A percentile compares a stretch with the other conserved stretches of the same genome.
phyloP scores from a whole-genome alignment of 2,113 vertebrate genomes.

The Heterotilapia buettikoferi region DNA sequence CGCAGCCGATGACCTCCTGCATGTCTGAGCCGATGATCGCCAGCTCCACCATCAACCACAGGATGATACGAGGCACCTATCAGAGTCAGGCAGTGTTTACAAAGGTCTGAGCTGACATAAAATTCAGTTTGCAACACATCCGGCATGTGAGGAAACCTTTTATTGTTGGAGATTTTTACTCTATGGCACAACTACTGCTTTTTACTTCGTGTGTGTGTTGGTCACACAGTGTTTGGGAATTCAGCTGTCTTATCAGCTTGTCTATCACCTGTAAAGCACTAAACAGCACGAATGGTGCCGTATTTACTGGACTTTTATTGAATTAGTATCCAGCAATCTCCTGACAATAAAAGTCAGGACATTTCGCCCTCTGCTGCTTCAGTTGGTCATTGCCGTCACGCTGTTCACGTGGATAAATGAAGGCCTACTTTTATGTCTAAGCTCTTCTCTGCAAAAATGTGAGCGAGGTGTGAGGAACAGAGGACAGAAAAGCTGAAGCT shows the following conservation, averaged over 20 bases:
- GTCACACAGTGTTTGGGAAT: neutral
- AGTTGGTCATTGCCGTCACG: neutral
- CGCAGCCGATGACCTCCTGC: slow-evolving; percentile 98
- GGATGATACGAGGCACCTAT: slow-evolving; percentile 84
- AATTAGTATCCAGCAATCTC: neutral
- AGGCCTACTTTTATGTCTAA: neutral
- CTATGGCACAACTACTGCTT: neutral
- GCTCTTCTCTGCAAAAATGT: neutral
- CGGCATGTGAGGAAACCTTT: neutral
- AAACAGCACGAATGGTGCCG: neutral
- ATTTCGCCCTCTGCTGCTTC: neutral
- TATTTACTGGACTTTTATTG: neutral
- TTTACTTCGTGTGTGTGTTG: neutral
- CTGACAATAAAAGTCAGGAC: neutral
- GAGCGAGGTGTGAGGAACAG: neutral
- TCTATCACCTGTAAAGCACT: neutral
- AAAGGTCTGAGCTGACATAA: neutral
- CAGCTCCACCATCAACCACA: slow-evolving; percentile 95
- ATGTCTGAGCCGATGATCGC: slow-evolving; percentile 97
- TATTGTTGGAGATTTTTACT: neutral
- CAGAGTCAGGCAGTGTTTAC: neutral
- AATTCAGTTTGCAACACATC: neutral
- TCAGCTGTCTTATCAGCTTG: neutral
- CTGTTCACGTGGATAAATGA: neutral
- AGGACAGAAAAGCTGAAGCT: neutral